These are phyloP conservation scores for Athene noctua DNA, from an alignment of 2,113 vertebrate species.

Conservation along the genomic window DNA sequence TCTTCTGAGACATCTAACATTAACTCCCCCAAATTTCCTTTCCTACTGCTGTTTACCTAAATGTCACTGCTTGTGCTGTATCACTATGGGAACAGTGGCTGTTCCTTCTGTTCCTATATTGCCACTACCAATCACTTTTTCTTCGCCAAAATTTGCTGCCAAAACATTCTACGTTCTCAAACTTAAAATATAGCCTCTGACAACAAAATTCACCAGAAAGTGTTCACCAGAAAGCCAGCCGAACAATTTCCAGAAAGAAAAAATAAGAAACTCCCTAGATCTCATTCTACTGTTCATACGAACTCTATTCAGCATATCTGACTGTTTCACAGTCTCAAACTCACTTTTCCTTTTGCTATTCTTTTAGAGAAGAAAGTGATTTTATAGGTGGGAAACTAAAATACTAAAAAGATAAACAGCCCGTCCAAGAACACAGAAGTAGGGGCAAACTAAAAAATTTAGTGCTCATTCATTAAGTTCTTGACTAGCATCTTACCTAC, in stretches of 20 bases:
- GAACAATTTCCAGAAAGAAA: constrained; percentile 13
- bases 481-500: not conserved
- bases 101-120: constrained; percentile 18
- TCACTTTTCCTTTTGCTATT: not conserved
- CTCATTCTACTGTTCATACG: not conserved
- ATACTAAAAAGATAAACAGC: not conserved
- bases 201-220: constrained; percentile 24
- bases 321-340: not conserved
- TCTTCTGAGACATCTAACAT: constrained; percentile 61
- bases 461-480: not conserved
- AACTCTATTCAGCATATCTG: not conserved
- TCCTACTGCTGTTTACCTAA: constrained; percentile 47
- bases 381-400: not conserved
- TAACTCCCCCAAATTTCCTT: constrained; percentile 57
- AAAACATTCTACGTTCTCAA: constrained; percentile 7
- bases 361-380: not conserved
- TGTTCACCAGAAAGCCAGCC: not conserved
- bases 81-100: constrained; percentile 46
- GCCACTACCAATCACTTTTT: constrained; percentile 29
- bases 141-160: constrained; percentile 13
- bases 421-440: not conserved
- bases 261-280: not conserved
- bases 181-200: constrained; percentile 37
- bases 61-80: constrained; percentile 38
- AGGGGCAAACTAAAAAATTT: not conserved